Conservation (phyloP, 92 coral and sea anemone species). For the Hydrozoanthus gracilis region DNA sequence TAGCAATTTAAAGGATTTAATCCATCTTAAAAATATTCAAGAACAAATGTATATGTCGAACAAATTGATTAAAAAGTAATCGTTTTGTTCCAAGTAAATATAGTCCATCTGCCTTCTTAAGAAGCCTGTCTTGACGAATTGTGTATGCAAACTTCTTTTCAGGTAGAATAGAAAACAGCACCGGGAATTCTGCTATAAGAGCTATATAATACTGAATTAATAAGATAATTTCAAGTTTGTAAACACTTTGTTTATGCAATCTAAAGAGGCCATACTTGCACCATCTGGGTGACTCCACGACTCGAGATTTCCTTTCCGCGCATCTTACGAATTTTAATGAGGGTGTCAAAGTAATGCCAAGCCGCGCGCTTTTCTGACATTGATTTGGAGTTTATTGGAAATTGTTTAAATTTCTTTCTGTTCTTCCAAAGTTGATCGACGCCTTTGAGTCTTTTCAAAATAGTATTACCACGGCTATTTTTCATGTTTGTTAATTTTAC, state of each 20-base stretch:
- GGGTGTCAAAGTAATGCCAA: constrained; percentile 64
- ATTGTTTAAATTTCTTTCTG: constrained; percentile 84
- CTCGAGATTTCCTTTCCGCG: constrained; percentile 55
- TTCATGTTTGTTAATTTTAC: constrained; percentile 53
- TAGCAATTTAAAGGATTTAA: not conserved
- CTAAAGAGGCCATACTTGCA: constrained; percentile 70
- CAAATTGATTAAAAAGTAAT: constrained; percentile 40
- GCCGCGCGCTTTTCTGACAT: constrained; percentile 78
- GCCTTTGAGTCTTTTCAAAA: constrained; percentile 80
- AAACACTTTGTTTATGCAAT: constrained; percentile 80
- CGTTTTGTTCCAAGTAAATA: constrained; percentile 47
- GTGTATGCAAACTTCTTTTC: constrained; percentile 60
- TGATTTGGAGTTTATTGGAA: constrained; percentile 87
- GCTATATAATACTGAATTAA: constrained; percentile 76
- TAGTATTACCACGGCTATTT: constrained; percentile 48
- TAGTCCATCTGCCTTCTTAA: constrained; percentile 70
- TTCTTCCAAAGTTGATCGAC: constrained; percentile 81
- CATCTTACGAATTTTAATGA: constrained; percentile 56
- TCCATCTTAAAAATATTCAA: constrained; percentile 29
- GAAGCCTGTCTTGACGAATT: constrained; percentile 61
- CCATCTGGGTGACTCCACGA: constrained; percentile 88
- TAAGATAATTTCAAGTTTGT: constrained; percentile 79
- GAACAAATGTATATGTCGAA: constrained; percentile 35
- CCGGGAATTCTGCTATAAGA: constrained; percentile 35
- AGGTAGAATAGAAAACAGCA: constrained; percentile 55